Percentiles rank a stretch among this genome's conserved stretches.
These are phyloP conservation scores for Microplitis manilae DNA, from an alignment of 2,888 invertebrate species.

Conservation along the genomic window DNA sequence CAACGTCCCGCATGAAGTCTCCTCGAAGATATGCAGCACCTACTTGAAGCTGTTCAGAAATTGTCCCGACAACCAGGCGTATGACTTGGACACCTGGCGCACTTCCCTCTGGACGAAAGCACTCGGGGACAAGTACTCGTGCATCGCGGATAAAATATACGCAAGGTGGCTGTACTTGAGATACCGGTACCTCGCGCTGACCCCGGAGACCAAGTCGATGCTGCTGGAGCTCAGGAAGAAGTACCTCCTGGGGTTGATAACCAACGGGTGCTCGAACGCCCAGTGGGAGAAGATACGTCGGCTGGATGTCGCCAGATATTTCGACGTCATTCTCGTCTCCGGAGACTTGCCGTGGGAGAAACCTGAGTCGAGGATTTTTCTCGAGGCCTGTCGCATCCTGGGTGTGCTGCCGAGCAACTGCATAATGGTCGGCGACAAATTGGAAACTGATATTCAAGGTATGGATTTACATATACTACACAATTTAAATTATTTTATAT, in stretches of 20 bases:
- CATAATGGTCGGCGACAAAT: constrained; percentile 90
- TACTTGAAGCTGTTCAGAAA: constrained; percentile 85
- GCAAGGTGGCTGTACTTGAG: constrained; percentile 85
- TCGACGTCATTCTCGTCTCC: constrained; percentile 86
- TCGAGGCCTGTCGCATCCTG: constrained; percentile 84
- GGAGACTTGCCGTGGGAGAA: constrained; percentile 91
- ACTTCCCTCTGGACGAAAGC: constrained; percentile 84
- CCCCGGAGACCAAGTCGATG: constrained; percentile 80
- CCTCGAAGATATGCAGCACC: constrained; percentile 78
- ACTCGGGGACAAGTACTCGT: constrained; percentile 81
- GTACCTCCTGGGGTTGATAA: constrained; percentile 85
- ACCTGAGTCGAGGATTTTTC: constrained; percentile 86
- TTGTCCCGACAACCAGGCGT: constrained; percentile 84
- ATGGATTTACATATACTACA: constrained; percentile 22
- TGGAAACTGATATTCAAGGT: constrained; percentile 87
- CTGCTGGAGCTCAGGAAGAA: constrained; percentile 81
- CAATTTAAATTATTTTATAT: background rate
- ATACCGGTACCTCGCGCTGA: constrained; percentile 82
- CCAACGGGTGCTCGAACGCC: constrained; percentile 88
- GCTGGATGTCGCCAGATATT: constrained; percentile 80
- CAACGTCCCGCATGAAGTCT: constrained; percentile 78
- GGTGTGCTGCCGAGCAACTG: constrained; percentile 83
- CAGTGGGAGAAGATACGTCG: constrained; percentile 91
- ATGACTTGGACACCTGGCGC: constrained; percentile 84
- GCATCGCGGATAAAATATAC: constrained; percentile 82